Evolutionary conservation across 2,888 invertebrate genomes (phyloP).

Genomic region (Stenolophus ochropezus): DNA sequence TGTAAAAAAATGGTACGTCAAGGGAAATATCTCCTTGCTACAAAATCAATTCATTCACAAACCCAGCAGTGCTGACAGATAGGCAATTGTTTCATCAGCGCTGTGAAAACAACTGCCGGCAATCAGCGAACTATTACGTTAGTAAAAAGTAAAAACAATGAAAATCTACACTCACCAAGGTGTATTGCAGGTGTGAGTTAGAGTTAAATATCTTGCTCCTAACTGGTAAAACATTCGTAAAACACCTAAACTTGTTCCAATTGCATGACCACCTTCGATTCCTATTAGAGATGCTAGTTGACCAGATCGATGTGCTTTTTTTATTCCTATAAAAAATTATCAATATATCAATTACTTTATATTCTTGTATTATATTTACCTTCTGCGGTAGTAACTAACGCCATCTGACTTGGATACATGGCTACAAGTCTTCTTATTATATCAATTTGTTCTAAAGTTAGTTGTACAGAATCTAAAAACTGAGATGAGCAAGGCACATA

Average conservation of each 20-base stretch:
- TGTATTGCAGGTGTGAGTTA: slow-evolving; percentile 90
- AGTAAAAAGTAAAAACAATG: background rate
- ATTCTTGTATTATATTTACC: background rate
- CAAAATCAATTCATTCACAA: no score
- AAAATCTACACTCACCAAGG: slow-evolving; percentile 80
- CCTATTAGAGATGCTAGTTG: slow-evolving; percentile 88
- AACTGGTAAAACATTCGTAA: slow-evolving; percentile 88
- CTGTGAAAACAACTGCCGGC: no score
- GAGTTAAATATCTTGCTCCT: slow-evolving; percentile 88
- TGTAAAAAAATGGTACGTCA: no score
- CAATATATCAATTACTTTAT: background rate
- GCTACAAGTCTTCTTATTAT: slow-evolving; percentile 22
- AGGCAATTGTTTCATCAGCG: no score
- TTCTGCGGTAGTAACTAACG: slow-evolving; percentile 26
- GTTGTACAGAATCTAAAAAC: slow-evolving; percentile 20
- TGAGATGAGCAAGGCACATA: slow-evolving; percentile 33
- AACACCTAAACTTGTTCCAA: slow-evolving; percentile 87
- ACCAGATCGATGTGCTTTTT: slow-evolving; percentile 76
- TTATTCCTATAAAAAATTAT: slow-evolving; percentile 46
- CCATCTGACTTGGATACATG: slow-evolving; percentile 29
- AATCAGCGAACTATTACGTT: no score
- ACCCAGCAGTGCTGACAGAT: no score
- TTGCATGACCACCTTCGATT: slow-evolving; percentile 90
- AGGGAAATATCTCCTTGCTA: no score
- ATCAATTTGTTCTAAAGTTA: slow-evolving; percentile 32